Conservation (phyloP, 2,797 vertebrate species). For the Gallinago nigripennis region DNA sequence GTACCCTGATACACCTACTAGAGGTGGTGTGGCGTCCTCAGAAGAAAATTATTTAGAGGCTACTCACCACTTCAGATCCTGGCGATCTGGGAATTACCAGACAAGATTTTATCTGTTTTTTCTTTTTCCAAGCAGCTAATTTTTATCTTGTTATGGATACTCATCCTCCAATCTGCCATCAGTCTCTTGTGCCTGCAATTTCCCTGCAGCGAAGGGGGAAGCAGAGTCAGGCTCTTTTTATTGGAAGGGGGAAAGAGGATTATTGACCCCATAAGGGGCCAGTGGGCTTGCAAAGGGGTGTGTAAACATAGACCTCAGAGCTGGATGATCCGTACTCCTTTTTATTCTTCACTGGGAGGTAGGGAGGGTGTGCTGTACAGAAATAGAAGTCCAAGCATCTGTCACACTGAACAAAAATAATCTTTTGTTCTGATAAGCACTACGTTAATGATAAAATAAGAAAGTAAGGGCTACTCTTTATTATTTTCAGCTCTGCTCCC, state of each 20-base stretch:
- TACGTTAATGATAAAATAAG: background rate
- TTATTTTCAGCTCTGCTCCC: background rate
- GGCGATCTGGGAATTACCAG: background rate
- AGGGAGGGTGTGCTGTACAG: background rate
- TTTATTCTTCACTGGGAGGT: background rate
- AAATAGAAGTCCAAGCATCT: background rate
- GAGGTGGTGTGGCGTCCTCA: background rate
- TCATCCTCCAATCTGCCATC: background rate
- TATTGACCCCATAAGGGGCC: accelerated
- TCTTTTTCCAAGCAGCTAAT: background rate
- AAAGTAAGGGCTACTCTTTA: background rate
- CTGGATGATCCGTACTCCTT: background rate
- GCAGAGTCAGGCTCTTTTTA: background rate
- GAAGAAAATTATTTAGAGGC: background rate
- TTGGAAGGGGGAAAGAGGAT: background rate
- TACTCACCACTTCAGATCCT: background rate
- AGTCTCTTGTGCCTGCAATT: background rate
- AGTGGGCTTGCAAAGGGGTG: background rate
- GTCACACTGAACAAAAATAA: background rate
- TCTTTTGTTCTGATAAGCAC: background rate
- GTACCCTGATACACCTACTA: background rate
- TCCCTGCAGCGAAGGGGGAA: background rate
- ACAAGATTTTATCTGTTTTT: background rate
- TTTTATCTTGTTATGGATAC: background rate
- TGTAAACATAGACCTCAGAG: background rate